Base-by-base conservation (phyloP, 2,888 invertebrate species). In the Conops quadrifasciatus region DNA sequence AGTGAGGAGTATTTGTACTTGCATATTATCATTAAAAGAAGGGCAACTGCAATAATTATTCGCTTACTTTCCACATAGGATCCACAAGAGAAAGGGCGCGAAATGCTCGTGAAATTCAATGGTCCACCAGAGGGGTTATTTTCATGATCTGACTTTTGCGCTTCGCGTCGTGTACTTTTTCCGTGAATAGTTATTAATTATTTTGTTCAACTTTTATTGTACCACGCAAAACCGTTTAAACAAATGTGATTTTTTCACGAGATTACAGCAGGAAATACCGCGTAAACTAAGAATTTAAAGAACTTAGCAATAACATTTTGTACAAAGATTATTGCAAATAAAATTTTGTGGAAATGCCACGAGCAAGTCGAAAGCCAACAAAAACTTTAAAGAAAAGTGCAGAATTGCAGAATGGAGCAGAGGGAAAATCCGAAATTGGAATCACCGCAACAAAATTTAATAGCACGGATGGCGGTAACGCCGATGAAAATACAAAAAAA, bases 341-440 rank as follows among this genome's bases (percentile, higher is more conserved):
- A 63, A 24, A 13, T 47, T 47, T 16, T 16, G 43, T 45, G 11
- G 77, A 71, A 68, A 82, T 82, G 81, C 82, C 81, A 26, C 76
- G 80, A 66, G 72, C 71, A 28, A 36, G 9, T 36, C 36, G 36
- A 36, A 82, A 79, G 74, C 71, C 64, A 53, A 65, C 72, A 64
- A 80, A 78, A 71, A 72, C 72, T 73, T 58, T 45, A 56, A 9
- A 21, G 19, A 70, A 49, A 62, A 66, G 63, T 28, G 21, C 21
- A 59, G 21, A 30, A 69, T 43, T n/a, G 62, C 36, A n/a, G 71
- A 56, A 30, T 26, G 53, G 13, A 47, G 73, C 69, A 58, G 67
- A 16, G n/a, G n/a, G 49, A 49, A 19, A 49, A 19, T n/a, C 49
- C 36, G 9, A 62, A 67, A 19, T 36, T 36, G 36, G 36, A 7